Conservation (phyloP, 1,140 invertebrate species). For the Temnothorax curvispinosus region DNA sequence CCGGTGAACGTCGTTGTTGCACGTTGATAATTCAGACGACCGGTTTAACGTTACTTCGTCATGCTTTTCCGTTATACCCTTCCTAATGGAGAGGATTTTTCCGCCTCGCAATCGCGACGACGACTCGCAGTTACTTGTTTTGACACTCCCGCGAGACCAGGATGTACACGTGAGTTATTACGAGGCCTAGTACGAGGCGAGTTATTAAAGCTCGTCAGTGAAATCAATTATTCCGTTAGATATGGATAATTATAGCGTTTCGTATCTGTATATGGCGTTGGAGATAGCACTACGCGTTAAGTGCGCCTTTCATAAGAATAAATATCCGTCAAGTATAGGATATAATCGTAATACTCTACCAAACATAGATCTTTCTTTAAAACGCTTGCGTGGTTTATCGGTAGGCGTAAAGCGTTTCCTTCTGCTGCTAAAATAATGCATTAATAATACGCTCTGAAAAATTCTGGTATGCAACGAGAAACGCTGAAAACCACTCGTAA, state of each 20-base stretch:
- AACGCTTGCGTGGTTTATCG: slow-evolving; percentile 24
- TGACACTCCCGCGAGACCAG: slow-evolving; percentile 41
- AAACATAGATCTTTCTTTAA: slow-evolving; percentile 36
- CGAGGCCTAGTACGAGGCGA: background rate
- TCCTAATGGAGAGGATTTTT: slow-evolving; percentile 38
- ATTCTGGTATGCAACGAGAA: background rate
- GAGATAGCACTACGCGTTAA: slow-evolving; percentile 34
- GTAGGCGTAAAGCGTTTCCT: background rate
- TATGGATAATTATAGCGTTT: slow-evolving; percentile 50
- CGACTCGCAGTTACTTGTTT: slow-evolving; percentile 40
- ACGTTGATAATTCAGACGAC: slow-evolving; percentile 47
- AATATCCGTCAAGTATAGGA: slow-evolving; percentile 35
- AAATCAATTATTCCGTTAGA: slow-evolving; percentile 52
- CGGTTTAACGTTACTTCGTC: slow-evolving; percentile 40
- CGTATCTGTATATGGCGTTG: slow-evolving; percentile 39
- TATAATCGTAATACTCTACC: slow-evolving; percentile 38
- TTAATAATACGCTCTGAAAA: slow-evolving; percentile 32
- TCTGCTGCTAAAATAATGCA: slow-evolving; percentile 17
- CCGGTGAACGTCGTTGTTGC: slow-evolving; percentile 19
- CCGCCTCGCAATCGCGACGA: slow-evolving; percentile 18
- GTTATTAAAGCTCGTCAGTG: slow-evolving; percentile 59
- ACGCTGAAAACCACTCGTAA: background rate
- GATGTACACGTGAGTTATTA: slow-evolving; percentile 44
- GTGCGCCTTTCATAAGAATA: slow-evolving; percentile 35
- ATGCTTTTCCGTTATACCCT: slow-evolving; percentile 40